Conservation (phyloP, 2,888 invertebrate species). For the Hipparchia sbordonii region DNA sequence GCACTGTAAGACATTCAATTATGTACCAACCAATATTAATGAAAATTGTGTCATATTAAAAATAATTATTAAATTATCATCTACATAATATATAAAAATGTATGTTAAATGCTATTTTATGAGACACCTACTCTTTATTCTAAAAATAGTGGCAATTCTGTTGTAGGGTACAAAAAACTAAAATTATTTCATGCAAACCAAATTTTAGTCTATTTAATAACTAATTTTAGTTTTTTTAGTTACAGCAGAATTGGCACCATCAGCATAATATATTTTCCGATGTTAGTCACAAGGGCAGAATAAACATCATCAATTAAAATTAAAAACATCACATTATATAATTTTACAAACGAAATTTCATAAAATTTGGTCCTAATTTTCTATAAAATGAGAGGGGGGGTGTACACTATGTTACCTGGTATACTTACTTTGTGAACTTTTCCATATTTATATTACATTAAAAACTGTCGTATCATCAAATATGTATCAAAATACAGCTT, state of each 20-base stretch:
- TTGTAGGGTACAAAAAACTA: neutral
- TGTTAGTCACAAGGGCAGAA: constrained; percentile 70
- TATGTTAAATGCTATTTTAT: constrained; percentile 80
- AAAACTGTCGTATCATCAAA: constrained; percentile 36
- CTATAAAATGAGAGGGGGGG: constrained; percentile 46
- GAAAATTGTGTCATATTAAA: constrained; percentile 78
- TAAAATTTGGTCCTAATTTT: constrained; percentile 74
- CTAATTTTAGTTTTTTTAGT: neutral
- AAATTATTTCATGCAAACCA: neutral
- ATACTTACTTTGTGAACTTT: constrained; percentile 8
- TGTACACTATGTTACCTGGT: constrained; percentile 19
- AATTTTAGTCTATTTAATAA: neutral
- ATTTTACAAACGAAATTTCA: constrained; percentile 60
- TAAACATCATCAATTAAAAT: constrained; percentile 68
- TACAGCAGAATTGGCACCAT: constrained; percentile 2
- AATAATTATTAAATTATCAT: constrained; percentile 69
- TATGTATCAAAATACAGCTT: constrained; percentile 45
- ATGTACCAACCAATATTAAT: constrained; percentile 75
- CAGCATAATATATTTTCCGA: constrained; percentile 52
- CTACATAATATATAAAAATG: constrained; percentile 72
- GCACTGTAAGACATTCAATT: constrained; percentile 61
- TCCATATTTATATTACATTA: constrained; percentile 21
- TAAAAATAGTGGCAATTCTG: constrained; percentile 47
- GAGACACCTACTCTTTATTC: constrained; percentile 66
- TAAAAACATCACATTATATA: constrained; percentile 69